Evolutionary conservation across 2,113 vertebrate genomes (phyloP), one percentile per base, ranked within the genome.

Genomic region (Aythya baeri): DNA sequence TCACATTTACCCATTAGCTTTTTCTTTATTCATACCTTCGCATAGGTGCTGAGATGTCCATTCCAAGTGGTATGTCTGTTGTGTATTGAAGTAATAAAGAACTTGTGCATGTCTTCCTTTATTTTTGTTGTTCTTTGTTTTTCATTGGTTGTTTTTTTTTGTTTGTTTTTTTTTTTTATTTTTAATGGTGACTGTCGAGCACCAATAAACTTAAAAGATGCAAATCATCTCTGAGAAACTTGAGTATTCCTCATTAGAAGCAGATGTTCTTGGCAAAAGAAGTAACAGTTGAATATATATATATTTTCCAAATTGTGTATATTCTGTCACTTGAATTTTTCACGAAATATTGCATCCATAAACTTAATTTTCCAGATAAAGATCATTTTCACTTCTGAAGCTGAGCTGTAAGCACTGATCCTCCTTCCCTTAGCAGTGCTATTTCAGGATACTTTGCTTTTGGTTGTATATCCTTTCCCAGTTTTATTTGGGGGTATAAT

Each of bases 41-140:
- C 11, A 5, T 62, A 21, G 0, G 0, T 32, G 29, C 34, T 80
- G 46, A 65, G 21, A 38, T 80, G 57, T 77, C 83, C 15, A 2
- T 34, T 94, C 43, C 55, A 73, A 83, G 44, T 44, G 16, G 15
- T 34, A 8, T 1, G 2, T 26, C 57, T 89, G 17, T 66, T 62
- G 31, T 0, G 1, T 62, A 4, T 70, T 88, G 63, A 11, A 76
- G 34, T 76, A 55, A 52, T 73, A 62, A 91, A 63, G 27, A 88
- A 58, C 17, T 87, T 55, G 29, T 44, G 6, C 25, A 8, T 23
- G 17, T 75, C 44, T 68, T 81, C 21, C 52, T 74, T 77, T 44
- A 14, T 77, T 85, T 63, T 65, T 65, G 27, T 41, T 50, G 49
- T 50, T 50, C 11, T 17, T 63, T 26, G 7, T 17, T 65, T 29